A percentile compares a stretch with the other conserved stretches of the same genome.
Conservation (phyloP, 1,140 invertebrate genomes). For the Sminthurides bifidus region DNA sequence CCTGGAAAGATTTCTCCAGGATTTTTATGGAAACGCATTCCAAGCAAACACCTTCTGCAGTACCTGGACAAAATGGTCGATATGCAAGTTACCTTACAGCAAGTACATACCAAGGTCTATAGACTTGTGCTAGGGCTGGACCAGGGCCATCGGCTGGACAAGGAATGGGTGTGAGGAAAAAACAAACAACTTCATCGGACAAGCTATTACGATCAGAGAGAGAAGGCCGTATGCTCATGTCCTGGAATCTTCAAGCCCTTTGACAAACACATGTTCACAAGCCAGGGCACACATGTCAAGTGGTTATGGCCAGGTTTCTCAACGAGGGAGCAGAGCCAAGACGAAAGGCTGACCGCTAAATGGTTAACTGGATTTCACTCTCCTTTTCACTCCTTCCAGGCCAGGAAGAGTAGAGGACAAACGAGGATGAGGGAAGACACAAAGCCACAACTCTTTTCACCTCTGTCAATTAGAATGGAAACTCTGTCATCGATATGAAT, state of each 20-base stretch:
- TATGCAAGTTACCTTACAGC: too few relatives aligned
- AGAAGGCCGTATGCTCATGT: not conserved
- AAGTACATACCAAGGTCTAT: too few relatives aligned
- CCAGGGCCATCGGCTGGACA: too few relatives aligned
- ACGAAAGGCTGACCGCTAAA: not conserved
- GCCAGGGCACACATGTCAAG: not conserved
- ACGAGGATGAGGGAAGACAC: too few relatives aligned
- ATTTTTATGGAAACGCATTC: constrained; percentile 4
- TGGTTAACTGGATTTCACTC: constrained; percentile 13
- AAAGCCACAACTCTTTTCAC: too few relatives aligned
- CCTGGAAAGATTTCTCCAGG: too few relatives aligned
- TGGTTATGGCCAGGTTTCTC: not conserved
- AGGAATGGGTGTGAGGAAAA: not conserved
- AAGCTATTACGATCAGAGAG: not conserved
- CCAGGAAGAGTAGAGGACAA: too few relatives aligned
- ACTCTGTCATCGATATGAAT: constrained; percentile 12
- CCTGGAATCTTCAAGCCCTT: too few relatives aligned
- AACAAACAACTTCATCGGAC: constrained; percentile 11
- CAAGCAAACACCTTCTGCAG: not conserved
- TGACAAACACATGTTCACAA: too few relatives aligned
- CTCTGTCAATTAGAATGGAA: constrained; percentile 21
- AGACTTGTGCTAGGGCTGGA: not conserved
- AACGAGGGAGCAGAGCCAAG: not conserved
- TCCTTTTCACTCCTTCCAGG: too few relatives aligned
- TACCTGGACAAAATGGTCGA: too few relatives aligned